Evolutionary conservation across 2,888 invertebrate genomes (phyloP).

Genomic region (Troides helena): DNA sequence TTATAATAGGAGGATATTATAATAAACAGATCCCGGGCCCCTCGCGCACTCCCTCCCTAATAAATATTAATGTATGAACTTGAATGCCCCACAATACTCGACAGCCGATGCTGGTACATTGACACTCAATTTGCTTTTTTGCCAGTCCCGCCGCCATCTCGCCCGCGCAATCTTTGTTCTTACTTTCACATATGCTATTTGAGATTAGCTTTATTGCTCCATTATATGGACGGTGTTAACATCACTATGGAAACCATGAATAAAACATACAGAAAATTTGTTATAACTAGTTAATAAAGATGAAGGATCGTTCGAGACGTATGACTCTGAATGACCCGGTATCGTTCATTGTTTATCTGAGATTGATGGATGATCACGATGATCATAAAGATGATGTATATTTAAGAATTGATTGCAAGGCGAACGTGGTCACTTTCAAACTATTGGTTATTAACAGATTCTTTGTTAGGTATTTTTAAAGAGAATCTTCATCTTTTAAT

Average conservation of each 20-base stretch:
- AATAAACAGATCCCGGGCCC: constrained; percentile 77
- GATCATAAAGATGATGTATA: background rate
- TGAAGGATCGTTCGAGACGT: background rate
- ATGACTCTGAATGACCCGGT: background rate
- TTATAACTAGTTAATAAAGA: background rate
- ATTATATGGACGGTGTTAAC: constrained; percentile 1
- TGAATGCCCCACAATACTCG: constrained; percentile 65
- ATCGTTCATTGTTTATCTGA: background rate
- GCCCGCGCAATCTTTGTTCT: constrained; percentile 40
- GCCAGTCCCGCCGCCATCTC: constrained; percentile 42
- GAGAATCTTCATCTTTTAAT: too few species aligned
- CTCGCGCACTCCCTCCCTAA: constrained; percentile 66
- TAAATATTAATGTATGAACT: constrained; percentile 79
- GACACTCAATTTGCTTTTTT: constrained; percentile 74
- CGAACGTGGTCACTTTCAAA: background rate
- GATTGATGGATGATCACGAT: constrained; percentile 2
- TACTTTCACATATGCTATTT: constrained; percentile 28
- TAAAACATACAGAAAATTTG: background rate
- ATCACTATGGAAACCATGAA: background rate
- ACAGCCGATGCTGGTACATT: constrained; percentile 75
- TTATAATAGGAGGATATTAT: constrained; percentile 79
- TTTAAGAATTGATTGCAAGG: background rate
- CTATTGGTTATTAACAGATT: too few species aligned
- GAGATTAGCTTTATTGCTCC: constrained; percentile 32
- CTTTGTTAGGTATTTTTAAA: too few species aligned